phyloP scores from a whole-genome alignment of 2,888 invertebrate genomes.

The Argyra leucocephala region DNA sequence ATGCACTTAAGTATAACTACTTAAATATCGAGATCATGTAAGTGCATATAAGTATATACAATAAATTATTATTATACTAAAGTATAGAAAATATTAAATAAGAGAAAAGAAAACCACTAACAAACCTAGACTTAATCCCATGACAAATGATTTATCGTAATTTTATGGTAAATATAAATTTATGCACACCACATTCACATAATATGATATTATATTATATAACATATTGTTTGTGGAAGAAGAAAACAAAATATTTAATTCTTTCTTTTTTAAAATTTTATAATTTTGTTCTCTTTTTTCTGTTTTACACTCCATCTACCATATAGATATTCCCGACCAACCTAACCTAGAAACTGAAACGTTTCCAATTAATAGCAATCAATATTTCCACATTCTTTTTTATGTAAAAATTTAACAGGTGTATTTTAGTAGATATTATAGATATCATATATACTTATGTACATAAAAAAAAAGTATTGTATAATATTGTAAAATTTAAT shows the following conservation, averaged over 20 bases:
- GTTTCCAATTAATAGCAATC: not conserved
- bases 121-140: too few relatives aligned
- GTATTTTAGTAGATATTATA: not conserved
- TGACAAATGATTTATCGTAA: too few relatives aligned
- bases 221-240: not conserved
- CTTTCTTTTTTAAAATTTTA: not conserved
- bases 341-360: slow-evolving; percentile 1
- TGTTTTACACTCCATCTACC: not conserved
- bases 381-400: not conserved
- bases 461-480: not conserved
- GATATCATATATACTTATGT: not conserved
- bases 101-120: too few relatives aligned
- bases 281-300: not conserved
- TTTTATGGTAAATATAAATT: not conserved
- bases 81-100: too few relatives aligned
- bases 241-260: not conserved
- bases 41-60: too few relatives aligned
- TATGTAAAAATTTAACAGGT: not conserved
- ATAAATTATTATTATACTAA: too few relatives aligned
- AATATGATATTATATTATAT: too few relatives aligned
- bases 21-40: too few relatives aligned
- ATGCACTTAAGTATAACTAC: too few relatives aligned
- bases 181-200: not conserved
- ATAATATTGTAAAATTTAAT: not conserved
- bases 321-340: not conserved